Percentiles rank a stretch among this genome's conserved stretches.
Evolutionary conservation across 2,888 invertebrate species (phyloP).

Genomic region (Spilarctia lutea): DNA sequence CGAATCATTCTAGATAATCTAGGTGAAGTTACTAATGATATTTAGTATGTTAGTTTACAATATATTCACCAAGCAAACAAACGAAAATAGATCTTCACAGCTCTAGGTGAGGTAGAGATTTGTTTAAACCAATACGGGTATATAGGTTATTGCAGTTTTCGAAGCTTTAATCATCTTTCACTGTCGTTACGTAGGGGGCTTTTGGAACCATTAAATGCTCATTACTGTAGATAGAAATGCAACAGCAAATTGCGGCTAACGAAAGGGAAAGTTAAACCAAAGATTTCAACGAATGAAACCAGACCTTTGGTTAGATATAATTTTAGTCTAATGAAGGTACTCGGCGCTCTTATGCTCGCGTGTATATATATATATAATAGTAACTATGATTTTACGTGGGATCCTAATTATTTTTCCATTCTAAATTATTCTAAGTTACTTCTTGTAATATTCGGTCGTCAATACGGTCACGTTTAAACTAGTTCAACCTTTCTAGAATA

Average conservation of each 20-base stretch:
- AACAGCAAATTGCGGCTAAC: conserved; percentile 12
- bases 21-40: conserved; percentile 38
- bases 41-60: neutral
- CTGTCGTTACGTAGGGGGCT: conserved; percentile 23
- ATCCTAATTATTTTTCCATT: too few relatives aligned
- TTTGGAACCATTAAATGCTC: conserved; percentile 33
- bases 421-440: too few relatives aligned
- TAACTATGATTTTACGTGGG: too few relatives aligned
- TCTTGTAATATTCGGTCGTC: too few relatives aligned
- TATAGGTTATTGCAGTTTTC: conserved; percentile 25
- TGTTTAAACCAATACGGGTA: conserved; percentile 11
- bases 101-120: conserved; percentile 34
- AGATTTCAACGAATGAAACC: neutral
- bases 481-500: too few relatives aligned
- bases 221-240: conserved; percentile 31
- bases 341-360: neutral
- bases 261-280: conserved; percentile 22
- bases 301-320: neutral
- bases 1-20: conserved; percentile 53
- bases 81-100: conserved; percentile 18
- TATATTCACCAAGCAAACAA: neutral
- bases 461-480: too few relatives aligned
- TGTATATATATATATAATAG: too few relatives aligned
- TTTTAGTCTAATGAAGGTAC: neutral
- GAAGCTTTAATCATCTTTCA: conserved; percentile 37